These are phyloP conservation scores for Chlorodrepanis virens DNA, from an alignment of 2,113 vertebrate genomes.

Conservation along the genomic window DNA sequence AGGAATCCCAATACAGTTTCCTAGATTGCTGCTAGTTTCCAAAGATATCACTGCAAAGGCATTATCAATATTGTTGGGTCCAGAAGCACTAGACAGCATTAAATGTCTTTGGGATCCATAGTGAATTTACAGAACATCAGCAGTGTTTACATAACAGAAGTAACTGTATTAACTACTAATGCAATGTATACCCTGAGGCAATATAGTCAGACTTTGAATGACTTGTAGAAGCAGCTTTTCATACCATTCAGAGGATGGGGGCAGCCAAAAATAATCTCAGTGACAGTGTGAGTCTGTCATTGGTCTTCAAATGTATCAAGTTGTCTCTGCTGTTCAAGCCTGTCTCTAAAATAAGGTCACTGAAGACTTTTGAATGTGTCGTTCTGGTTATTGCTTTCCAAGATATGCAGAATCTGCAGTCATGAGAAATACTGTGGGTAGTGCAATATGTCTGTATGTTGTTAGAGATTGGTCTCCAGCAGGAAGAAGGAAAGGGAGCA, in stretches of 20 bases:
- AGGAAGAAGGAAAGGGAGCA: not conserved
- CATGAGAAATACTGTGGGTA: not conserved
- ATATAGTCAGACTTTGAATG: not conserved
- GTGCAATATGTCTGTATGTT: not conserved
- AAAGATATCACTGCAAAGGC: not conserved
- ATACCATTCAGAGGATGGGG: not conserved
- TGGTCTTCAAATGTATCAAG: conserved; percentile 1
- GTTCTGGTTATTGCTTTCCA: not conserved
- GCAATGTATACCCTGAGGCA: not conserved
- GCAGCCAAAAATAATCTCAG: conserved; percentile 21
- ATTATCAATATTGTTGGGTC: not conserved
- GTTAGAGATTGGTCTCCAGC: not conserved
- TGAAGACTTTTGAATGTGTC: not conserved
- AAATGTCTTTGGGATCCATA: not conserved
- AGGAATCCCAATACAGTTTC: not conserved
- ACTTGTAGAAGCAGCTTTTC: not conserved
- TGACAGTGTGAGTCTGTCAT: not conserved
- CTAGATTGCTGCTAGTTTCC: not conserved
- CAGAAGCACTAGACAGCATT: not conserved
- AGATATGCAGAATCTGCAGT: not conserved
- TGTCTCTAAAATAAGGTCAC: not conserved
- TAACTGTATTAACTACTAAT: not conserved
- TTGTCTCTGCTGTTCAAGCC: not conserved
- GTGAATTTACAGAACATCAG: not conserved
- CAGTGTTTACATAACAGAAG: conserved; percentile 1